Percentiles rank a stretch among this genome's conserved stretches.
Evolutionary conservation across 2,888 invertebrate genomes (phyloP).

Genomic region (Fissipunctia ypsillon): DNA sequence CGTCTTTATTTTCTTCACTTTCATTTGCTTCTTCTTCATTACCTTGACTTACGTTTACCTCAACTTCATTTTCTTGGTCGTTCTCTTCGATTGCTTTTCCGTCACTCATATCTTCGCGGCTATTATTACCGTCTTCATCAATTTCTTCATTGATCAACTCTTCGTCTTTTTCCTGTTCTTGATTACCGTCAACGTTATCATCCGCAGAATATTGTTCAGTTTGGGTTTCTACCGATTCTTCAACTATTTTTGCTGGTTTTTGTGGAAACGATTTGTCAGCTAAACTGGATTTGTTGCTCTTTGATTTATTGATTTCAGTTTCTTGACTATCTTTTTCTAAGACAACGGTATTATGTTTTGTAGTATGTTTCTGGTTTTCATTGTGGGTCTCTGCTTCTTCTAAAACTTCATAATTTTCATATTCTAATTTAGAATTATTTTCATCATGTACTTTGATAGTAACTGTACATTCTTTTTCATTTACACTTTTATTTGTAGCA

Average conservation of each 20-base stretch:
- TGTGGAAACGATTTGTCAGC: slow-evolving; percentile 26
- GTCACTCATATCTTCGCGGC: not conserved
- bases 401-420: slow-evolving; percentile 47
- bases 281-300: slow-evolving; percentile 29
- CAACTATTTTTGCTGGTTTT: slow-evolving; percentile 38
- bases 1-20: slow-evolving; percentile 22
- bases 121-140: slow-evolving; percentile 19
- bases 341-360: slow-evolving; percentile 7
- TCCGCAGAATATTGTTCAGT: slow-evolving; percentile 21
- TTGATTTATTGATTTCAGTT: slow-evolving; percentile 26
- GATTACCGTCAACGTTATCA: slow-evolving; percentile 45
- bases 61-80: slow-evolving; percentile 17
- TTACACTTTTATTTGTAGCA: slow-evolving; percentile 33
- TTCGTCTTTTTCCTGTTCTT: slow-evolving; percentile 15
- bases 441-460: slow-evolving; percentile 38
- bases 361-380: slow-evolving; percentile 1
- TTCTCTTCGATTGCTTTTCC: slow-evolving; percentile 2
- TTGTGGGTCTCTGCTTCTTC: not conserved
- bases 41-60: slow-evolving; percentile 7
- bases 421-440: slow-evolving; percentile 40
- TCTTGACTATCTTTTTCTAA: slow-evolving; percentile 19
- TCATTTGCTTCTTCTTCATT: slow-evolving; percentile 10
- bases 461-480: slow-evolving; percentile 34
- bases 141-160: slow-evolving; percentile 18
- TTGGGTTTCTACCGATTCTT: slow-evolving; percentile 52